A percentile compares a stretch with the other conserved stretches of the same genome.
Conservation (phyloP, 2,113 vertebrate species). For the Chroicocephalus ridibundus region DNA sequence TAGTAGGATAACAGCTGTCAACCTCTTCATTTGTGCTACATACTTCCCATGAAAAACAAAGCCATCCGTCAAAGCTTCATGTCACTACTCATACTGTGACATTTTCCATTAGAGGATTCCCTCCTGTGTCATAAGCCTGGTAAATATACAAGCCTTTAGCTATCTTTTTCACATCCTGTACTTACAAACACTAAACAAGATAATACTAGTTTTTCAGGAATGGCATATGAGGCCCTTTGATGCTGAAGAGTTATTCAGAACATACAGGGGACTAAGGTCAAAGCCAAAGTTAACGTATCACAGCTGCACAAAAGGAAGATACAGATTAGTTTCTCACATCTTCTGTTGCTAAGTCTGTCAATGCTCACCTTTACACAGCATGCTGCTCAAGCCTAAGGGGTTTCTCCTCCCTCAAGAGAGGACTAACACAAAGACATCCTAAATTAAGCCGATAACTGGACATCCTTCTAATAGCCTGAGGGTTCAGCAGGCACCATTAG, state of each 20-base stretch:
- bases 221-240: background rate
- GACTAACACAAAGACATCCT: background rate
- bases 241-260: background rate
- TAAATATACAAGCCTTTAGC: background rate
- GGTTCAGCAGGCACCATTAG: background rate
- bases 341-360: background rate
- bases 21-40: background rate
- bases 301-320: background rate
- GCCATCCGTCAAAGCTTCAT: background rate
- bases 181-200: background rate
- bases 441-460: background rate
- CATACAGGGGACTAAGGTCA: background rate
- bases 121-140: background rate
- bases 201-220: background rate
- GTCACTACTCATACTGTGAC: background rate
- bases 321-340: background rate
- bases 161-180: conserved; percentile 8
- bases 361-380: background rate
- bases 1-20: background rate
- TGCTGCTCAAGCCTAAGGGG: background rate
- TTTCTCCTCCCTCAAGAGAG: background rate
- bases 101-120: background rate
- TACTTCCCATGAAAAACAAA: background rate
- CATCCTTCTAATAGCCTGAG: background rate
- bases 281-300: background rate